Percentiles rank a stretch among this genome's conserved stretches.
These are phyloP conservation scores for Zygothrica quintamaculata DNA, from an alignment of 2,888 invertebrate genomes.

Conservation along the genomic window DNA sequence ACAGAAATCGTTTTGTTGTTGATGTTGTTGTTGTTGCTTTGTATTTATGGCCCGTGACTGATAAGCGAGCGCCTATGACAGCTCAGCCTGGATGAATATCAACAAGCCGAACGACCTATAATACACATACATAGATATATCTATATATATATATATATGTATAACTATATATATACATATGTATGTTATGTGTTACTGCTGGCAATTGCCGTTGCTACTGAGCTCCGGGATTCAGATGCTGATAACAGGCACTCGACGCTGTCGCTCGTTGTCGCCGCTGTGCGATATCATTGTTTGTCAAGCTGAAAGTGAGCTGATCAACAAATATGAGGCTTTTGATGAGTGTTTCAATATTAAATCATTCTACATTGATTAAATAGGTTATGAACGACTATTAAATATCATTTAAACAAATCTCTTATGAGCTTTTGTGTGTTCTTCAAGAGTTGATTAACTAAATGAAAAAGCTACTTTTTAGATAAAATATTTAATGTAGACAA, in stretches of 20 bases:
- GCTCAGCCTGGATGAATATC: slow-evolving; percentile 52
- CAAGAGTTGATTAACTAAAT: no score
- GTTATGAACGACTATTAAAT: not conserved
- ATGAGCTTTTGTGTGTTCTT: no score
- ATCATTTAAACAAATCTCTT: no score
- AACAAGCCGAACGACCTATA: slow-evolving; percentile 63
- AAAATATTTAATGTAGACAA: no score
- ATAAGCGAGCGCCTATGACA: slow-evolving; percentile 61
- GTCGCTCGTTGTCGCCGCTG: slow-evolving; percentile 28
- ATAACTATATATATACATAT: slow-evolving; percentile 11
- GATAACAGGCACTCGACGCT: slow-evolving; percentile 46
- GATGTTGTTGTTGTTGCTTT: no score
- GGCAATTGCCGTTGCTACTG: slow-evolving; percentile 38
- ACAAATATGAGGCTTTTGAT: slow-evolving; percentile 50
- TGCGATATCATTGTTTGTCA: slow-evolving; percentile 62
- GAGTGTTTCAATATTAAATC: slow-evolving; percentile 12
- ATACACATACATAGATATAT: slow-evolving; percentile 25
- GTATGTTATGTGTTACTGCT: slow-evolving; percentile 2
- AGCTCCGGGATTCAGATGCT: slow-evolving; percentile 49
- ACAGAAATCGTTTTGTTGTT: slow-evolving; percentile 29
- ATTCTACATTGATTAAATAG: no score
- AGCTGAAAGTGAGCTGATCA: slow-evolving; percentile 70
- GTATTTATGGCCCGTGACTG: slow-evolving; percentile 50
- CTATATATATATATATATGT: not conserved
- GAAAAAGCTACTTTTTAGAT: no score